Conservation (phyloP, 2,888 invertebrate species). For the Drosophila acutilabella region DNA sequence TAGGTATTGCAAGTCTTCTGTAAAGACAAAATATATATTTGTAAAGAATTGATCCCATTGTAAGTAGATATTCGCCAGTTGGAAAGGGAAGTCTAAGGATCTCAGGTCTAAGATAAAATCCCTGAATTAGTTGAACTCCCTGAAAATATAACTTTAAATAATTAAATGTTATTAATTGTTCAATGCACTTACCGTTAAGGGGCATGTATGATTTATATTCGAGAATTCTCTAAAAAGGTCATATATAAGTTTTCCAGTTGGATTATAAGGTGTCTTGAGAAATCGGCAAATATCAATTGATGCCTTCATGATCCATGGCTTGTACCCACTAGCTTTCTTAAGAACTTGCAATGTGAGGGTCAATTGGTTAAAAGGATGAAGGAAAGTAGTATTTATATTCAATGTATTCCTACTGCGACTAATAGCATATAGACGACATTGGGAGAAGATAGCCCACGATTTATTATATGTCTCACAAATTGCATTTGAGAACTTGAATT, state of each 20-base stretch:
- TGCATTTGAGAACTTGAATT: slow-evolving; percentile 29
- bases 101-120: slow-evolving; percentile 24
- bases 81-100: slow-evolving; percentile 29
- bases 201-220: slow-evolving; percentile 37
- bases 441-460: slow-evolving; percentile 4
- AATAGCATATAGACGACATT: slow-evolving; percentile 32
- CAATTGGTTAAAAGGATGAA: slow-evolving; percentile 24
- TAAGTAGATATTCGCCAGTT: slow-evolving; percentile 30
- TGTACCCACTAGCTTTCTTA: slow-evolving; percentile 45
- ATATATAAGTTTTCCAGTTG: slow-evolving; percentile 3
- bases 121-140: slow-evolving; percentile 17
- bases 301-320: slow-evolving; percentile 28
- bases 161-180: no score
- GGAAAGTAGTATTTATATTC: background rate
- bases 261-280: slow-evolving; percentile 20
- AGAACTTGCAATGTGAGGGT: background rate
- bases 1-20: slow-evolving; percentile 13
- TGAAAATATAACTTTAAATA: background rate
- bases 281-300: slow-evolving; percentile 34
- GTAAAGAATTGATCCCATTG: slow-evolving; percentile 12
- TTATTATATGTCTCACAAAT: slow-evolving; percentile 15
- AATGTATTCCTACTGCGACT: slow-evolving; percentile 7
- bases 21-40: slow-evolving; percentile 25
- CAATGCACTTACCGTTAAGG: slow-evolving; percentile 17
- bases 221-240: slow-evolving; percentile 6